A percentile compares a stretch with the other conserved stretches of the same genome.
phyloP scores from a whole-genome alignment of 64 coral and sea anemone species.

The Platygyra sinensis region DNA sequence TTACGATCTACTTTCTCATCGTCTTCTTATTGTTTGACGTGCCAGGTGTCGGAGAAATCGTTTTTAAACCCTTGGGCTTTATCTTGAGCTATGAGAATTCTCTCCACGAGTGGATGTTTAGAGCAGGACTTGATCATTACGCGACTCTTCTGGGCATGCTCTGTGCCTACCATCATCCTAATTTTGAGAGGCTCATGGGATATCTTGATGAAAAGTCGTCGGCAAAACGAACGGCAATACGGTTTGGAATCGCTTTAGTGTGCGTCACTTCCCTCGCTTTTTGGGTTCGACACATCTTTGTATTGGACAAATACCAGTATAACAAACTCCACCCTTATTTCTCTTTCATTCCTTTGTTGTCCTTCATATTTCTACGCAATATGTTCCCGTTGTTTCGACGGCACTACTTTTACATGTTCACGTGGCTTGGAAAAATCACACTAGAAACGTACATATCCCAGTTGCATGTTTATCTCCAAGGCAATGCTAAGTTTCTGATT shows the following conservation, averaged over 20 bases:
- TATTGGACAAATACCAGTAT: conserved; percentile 78
- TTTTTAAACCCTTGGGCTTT: conserved; percentile 72
- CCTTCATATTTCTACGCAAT: conserved; percentile 82
- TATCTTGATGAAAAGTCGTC: conserved; percentile 51
- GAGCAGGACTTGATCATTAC: conserved; percentile 91
- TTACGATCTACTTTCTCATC: conserved; percentile 60
- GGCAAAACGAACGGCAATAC: conserved; percentile 30
- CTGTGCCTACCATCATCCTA: conserved; percentile 80
- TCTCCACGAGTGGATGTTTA: conserved; percentile 94
- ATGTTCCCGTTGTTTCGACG: conserved; percentile 69
- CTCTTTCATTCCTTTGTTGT: conserved; percentile 74
- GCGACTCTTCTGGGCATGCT: conserved; percentile 83
- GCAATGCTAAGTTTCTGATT: conserved; percentile 74
- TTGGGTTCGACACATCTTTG: conserved; percentile 73
- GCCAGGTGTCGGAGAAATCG: conserved; percentile 66
- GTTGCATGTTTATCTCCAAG: conserved; percentile 83
- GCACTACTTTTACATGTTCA: conserved; percentile 62
- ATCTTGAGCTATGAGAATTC: conserved; percentile 74
- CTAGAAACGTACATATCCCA: conserved; percentile 91
- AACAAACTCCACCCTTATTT: conserved; percentile 80
- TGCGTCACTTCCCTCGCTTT: conserved; percentile 36
- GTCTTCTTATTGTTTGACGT: conserved; percentile 81
- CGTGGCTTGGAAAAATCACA: conserved; percentile 88
- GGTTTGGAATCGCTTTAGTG: conserved; percentile 48
- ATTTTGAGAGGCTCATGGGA: conserved; percentile 61